phyloP scores from a whole-genome alignment of 2,113 vertebrate species.

The Nycticebus coucang region DNA sequence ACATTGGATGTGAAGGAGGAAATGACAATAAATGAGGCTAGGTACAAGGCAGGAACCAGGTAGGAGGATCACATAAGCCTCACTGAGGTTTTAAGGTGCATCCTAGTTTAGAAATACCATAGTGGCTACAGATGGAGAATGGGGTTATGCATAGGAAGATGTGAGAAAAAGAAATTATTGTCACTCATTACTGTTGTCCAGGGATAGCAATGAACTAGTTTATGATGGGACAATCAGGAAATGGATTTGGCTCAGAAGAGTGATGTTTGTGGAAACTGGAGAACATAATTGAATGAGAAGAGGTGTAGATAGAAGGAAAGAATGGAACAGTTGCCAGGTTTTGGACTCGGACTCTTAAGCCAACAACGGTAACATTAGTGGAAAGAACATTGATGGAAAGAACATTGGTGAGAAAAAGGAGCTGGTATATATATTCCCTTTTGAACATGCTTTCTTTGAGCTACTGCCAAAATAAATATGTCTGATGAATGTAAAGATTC shows the following conservation, averaged over 20 bases:
- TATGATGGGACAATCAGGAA: neutral
- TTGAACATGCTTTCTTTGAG: neutral
- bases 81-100: too few species aligned
- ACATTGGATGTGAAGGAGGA: neutral
- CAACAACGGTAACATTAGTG: neutral
- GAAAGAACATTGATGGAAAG: neutral
- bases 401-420: neutral
- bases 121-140: neutral
- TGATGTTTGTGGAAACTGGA: too few species aligned
- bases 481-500: neutral
- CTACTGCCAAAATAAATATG: neutral
- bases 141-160: neutral
- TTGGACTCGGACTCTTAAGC: neutral
- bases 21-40: neutral
- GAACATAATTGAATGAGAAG: neutral
- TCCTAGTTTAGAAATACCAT: neutral
- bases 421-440: neutral
- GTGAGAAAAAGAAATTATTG: neutral
- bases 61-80: neutral
- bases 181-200: neutral
- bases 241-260: neutral
- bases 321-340: too few species aligned
- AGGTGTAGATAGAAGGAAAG: too few species aligned
- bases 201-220: too few species aligned
- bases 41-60: neutral